These are phyloP conservation scores for Rhinogobius similis DNA, from an alignment of 2,113 vertebrate species.

Conservation along the genomic window DNA sequence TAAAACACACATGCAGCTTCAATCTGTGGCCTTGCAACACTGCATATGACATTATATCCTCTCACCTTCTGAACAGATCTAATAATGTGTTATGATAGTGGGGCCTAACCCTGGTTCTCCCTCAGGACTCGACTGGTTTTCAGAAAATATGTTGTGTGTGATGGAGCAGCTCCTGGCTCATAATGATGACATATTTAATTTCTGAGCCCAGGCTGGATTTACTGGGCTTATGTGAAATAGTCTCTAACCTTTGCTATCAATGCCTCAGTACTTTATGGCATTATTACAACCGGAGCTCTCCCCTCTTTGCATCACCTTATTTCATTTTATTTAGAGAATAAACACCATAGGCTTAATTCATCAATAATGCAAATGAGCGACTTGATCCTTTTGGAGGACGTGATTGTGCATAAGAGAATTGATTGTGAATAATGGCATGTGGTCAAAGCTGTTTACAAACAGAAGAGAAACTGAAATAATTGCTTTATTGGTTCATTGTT, in stretches of 20 bases:
- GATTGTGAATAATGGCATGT: slow-evolving; percentile 3
- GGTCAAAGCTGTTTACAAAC: not conserved
- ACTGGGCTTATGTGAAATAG: slow-evolving; percentile 61
- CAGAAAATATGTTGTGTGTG: slow-evolving; percentile 63
- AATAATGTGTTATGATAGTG: slow-evolving; percentile 46
- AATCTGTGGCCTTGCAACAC: slow-evolving; percentile 47
- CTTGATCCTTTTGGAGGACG: slow-evolving; percentile 22
- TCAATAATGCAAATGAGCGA: slow-evolving; percentile 21
- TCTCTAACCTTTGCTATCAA: slow-evolving; percentile 73
- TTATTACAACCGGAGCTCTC: slow-evolving; percentile 48
- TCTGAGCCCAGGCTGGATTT: slow-evolving; percentile 63
- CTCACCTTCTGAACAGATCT: slow-evolving; percentile 49
- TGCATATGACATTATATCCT: slow-evolving; percentile 42
- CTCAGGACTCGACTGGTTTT: slow-evolving; percentile 47
- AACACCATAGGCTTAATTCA: not conserved
- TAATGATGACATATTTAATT: slow-evolving; percentile 71
- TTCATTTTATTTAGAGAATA: slow-evolving; percentile 29
- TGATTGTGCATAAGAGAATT: slow-evolving; percentile 4
- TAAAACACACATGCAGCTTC: slow-evolving; percentile 11
- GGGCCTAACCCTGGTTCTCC: slow-evolving; percentile 32
- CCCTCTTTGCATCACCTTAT: slow-evolving; percentile 1
- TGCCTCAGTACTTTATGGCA: slow-evolving; percentile 55
- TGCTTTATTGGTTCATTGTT: not conserved
- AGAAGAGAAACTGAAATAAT: not conserved
- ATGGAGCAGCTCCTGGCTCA: slow-evolving; percentile 61